A percentile compares a stretch with the other conserved stretches of the same genome.
Conservation (phyloP, 2,888 invertebrate species). For the Ametastegia equiseti region DNA sequence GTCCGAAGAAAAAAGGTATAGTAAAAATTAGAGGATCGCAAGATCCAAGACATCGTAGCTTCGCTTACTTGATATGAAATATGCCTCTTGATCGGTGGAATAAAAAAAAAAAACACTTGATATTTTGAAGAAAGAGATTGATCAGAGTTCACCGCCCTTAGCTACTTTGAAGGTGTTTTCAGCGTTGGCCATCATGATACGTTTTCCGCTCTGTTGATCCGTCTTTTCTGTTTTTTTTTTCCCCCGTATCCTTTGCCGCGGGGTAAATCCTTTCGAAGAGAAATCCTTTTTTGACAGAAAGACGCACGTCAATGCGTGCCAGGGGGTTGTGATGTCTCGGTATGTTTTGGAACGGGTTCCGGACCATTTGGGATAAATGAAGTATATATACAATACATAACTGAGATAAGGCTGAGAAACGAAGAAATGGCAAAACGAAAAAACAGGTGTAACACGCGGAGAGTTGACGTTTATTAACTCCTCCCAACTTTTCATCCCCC, state of each 20-base stretch:
- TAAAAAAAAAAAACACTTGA: no score
- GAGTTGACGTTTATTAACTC: conserved; percentile 36
- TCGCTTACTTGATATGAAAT: no score
- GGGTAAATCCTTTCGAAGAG: neutral
- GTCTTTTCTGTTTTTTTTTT: neutral
- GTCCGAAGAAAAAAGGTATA: no score
- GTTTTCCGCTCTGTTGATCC: neutral
- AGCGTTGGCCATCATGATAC: neutral
- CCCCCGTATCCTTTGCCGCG: neutral
- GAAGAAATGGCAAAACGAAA: neutral
- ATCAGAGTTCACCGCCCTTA: no score
- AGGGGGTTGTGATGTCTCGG: neutral
- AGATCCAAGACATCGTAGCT: no score
- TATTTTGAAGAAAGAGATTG: no score
- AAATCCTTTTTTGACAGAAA: neutral
- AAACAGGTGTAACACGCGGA: neutral
- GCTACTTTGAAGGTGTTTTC: neutral
- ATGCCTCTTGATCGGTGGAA: no score
- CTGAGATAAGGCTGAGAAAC: no score
- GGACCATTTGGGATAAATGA: neutral
- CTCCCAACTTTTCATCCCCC: conserved; percentile 10
- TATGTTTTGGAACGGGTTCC: neutral
- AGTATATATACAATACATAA: no score
- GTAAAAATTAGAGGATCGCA: no score
- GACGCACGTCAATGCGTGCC: neutral